Evolutionary conservation across 2,888 invertebrate genomes (phyloP), one percentile per base, ranked within the genome.

Genomic region (Epinotia demarniana): DNA sequence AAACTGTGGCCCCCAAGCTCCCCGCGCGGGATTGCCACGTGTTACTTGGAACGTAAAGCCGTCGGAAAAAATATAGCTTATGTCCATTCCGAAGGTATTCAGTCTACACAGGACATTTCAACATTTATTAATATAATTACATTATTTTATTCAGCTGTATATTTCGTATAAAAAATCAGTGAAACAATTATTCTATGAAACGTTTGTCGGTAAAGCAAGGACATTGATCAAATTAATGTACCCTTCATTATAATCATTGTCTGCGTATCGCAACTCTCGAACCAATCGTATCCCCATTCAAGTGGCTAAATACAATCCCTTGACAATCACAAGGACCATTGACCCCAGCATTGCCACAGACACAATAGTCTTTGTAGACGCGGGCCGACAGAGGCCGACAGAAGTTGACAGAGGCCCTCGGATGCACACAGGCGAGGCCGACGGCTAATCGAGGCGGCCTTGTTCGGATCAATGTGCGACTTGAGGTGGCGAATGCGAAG

Each of bases 391-490:
- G 61, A 8, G 60, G 18, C 60, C 61, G 69, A 27, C 62, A 43
- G 53, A 23, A 19, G 16, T 53, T 23, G 62, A 19, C 71, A 55
- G 71, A 33, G 60, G 58, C 58, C 57, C 39, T 18, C 62, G 23
- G 55, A 23, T 19, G 13, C 61, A 33, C 61, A 33, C 71, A 55
- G 71, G 27, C 58, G 57, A 43, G 57, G 57, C 33, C 53, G 62
- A 23, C 71, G 39, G 71, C 63, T 72, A 72, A 72, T 72, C 71
- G 71, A 39, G 63, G 13, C 61, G 49, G 27, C 55, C 39, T 71
- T 71, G 71, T 71, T 39, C 3, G 53, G 67, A 49, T 49, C 18
- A 71, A 55, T 62, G 71, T 49, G 70, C 39, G 61, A 33, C n/a
- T 33, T 16, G 27, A 61, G 61, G 61, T 61, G n/a, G 33, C 33